These are phyloP conservation scores for Oreotrochilus melanogaster DNA, from an alignment of 2,113 vertebrate species.

Conservation along the genomic window DNA sequence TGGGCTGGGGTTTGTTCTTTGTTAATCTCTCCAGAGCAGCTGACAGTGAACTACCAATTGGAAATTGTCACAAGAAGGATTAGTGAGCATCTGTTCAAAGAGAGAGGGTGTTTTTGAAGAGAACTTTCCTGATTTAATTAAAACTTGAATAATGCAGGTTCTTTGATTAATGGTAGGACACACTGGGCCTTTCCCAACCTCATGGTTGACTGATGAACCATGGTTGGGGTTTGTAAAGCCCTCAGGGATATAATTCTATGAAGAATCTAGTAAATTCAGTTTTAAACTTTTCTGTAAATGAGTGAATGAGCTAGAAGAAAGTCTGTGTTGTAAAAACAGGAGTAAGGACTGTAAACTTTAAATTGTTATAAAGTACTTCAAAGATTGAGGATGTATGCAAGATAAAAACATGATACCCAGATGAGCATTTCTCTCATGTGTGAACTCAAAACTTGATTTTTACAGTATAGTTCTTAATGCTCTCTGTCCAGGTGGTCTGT, in stretches of 20 bases:
- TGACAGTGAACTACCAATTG: not conserved
- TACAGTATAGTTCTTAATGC: fast-evolving
- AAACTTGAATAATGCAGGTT: not conserved
- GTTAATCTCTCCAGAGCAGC: conserved; percentile 17
- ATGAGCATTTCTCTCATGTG: not conserved
- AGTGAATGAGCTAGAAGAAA: not conserved
- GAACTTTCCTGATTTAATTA: conserved; percentile 22
- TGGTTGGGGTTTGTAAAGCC: not conserved
- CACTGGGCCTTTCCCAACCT: not conserved
- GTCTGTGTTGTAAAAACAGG: not conserved
- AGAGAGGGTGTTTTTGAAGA: not conserved
- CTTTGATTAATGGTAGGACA: not conserved
- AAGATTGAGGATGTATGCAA: not conserved
- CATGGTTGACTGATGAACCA: not conserved
- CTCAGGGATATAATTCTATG: not conserved
- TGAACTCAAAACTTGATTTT: not conserved
- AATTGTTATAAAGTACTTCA: not conserved
- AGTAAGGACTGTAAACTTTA: not conserved
- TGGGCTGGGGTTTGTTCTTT: not conserved
- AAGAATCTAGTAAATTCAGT: not conserved
- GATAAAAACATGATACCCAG: not conserved
- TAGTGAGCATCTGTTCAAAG: conserved; percentile 39
- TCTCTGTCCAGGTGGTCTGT: not conserved
- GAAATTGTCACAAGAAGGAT: conserved; percentile 2
- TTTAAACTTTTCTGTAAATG: not conserved